Conservation (phyloP, 2,888 invertebrate species). For the Xanthorhoe designata region DNA sequence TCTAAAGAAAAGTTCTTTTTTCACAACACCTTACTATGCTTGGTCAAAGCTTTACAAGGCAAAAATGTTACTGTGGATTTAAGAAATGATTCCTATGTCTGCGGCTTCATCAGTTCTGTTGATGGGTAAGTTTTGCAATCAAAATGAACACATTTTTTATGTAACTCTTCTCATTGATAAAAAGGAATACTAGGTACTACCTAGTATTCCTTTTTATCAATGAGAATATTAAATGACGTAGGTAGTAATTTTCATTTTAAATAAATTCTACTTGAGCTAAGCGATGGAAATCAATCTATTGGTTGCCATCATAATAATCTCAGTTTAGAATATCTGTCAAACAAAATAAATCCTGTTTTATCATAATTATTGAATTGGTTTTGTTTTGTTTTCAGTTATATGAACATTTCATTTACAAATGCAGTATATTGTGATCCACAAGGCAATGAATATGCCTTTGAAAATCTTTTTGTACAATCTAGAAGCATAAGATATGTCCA, state of each 20-base stretch:
- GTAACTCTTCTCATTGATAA: no score
- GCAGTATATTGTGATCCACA: constrained; percentile 87
- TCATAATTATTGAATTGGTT: no score
- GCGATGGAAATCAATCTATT: no score
- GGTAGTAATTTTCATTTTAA: no score
- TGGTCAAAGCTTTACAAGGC: constrained; percentile 87
- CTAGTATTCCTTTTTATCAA: no score
- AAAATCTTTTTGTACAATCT: constrained; percentile 86
- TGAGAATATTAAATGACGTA: no score
- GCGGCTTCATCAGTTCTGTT: constrained; percentile 85
- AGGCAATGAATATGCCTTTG: constrained; percentile 86
- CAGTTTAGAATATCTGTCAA: no score
- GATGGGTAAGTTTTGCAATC: constrained; percentile 84
- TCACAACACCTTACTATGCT: constrained; percentile 87
- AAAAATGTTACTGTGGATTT: constrained; percentile 87
- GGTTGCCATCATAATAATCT: no score
- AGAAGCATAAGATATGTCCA: constrained; percentile 89
- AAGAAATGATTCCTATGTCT: constrained; percentile 87
- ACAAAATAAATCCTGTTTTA: no score
- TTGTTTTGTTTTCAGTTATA: constrained; percentile 72
- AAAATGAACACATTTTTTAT: neutral
- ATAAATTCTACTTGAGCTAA: no score
- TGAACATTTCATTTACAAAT: constrained; percentile 88
- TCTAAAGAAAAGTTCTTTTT: constrained; percentile 76
- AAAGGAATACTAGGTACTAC: no score